These are phyloP conservation scores for Drosophila rhopaloa DNA, from an alignment of 1,140 invertebrate genomes.

Conservation along the genomic window DNA sequence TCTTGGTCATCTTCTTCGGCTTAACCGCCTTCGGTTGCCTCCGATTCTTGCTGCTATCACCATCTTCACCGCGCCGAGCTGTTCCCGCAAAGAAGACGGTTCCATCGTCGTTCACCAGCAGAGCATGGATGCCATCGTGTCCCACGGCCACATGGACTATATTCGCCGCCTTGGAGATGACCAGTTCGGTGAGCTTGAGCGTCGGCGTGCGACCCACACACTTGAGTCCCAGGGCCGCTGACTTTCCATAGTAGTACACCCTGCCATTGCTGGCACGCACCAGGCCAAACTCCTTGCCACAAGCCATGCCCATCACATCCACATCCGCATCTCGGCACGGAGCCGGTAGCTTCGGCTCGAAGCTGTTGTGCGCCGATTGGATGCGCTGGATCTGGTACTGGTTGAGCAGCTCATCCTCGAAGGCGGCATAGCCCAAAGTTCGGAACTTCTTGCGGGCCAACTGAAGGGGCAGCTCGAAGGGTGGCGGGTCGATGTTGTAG, in stretches of 20 bases:
- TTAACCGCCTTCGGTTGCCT: slow-evolving; percentile 95
- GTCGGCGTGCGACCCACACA: slow-evolving; percentile 85
- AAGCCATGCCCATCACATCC: slow-evolving; percentile 84
- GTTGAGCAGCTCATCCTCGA: slow-evolving; percentile 88
- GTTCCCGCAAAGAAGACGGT: slow-evolving; percentile 94
- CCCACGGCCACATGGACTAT: slow-evolving; percentile 93
- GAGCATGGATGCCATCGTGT: slow-evolving; percentile 96
- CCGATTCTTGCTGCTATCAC: slow-evolving; percentile 93
- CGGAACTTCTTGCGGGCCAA: slow-evolving; percentile 92
- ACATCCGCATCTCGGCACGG: slow-evolving; percentile 72
- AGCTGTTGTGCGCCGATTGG: slow-evolving; percentile 80
- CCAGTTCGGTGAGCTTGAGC: slow-evolving; percentile 91
- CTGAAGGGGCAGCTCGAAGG: slow-evolving; percentile 90
- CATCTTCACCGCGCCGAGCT: slow-evolving; percentile 96
- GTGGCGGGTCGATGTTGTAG: slow-evolving; percentile 81
- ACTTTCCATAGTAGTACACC: slow-evolving; percentile 92
- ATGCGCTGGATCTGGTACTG: slow-evolving; percentile 84
- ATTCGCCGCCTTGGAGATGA: slow-evolving; percentile 90
- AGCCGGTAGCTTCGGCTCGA: slow-evolving; percentile 81
- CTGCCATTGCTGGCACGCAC: slow-evolving; percentile 91
- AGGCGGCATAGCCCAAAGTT: slow-evolving; percentile 89
- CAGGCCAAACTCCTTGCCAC: slow-evolving; percentile 94
- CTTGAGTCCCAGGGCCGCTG: slow-evolving; percentile 86
- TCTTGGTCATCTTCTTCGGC: slow-evolving; percentile 96
- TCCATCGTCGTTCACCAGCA: slow-evolving; percentile 95